phyloP scores from a whole-genome alignment of 2,888 invertebrate species.

The Ommatoiulus sabulosus region DNA sequence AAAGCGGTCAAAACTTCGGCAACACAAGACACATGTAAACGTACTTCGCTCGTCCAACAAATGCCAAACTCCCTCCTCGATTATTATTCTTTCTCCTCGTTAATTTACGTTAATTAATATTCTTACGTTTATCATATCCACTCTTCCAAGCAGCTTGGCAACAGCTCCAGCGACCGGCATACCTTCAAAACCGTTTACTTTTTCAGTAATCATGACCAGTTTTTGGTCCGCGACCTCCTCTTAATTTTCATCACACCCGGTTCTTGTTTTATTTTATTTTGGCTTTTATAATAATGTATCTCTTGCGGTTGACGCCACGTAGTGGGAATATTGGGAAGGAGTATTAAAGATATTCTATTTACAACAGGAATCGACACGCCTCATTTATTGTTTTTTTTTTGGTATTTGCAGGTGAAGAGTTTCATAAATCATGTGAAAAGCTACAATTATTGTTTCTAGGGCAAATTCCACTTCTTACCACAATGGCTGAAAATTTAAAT shows the following conservation, averaged over 20 bases:
- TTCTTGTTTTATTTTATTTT: neutral
- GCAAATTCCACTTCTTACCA: too few relatives aligned
- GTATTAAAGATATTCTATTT: conserved; percentile 48
- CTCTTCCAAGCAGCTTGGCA: neutral
- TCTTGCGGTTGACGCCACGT: conserved; percentile 41
- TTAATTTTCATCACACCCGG: neutral
- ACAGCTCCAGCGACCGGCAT: neutral
- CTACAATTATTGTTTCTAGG: too few relatives aligned
- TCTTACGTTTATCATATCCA: neutral
- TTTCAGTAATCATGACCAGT: neutral
- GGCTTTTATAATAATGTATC: conserved; percentile 45
- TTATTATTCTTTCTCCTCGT: neutral
- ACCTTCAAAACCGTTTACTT: conserved; percentile 26
- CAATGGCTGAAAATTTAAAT: too few relatives aligned
- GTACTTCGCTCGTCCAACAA: neutral
- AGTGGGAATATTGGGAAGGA: conserved; percentile 48
- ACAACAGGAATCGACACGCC: neutral
- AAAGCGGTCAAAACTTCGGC: conserved; percentile 89
- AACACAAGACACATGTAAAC: conserved; percentile 93
- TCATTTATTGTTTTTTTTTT: neutral
- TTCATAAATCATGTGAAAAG: too few relatives aligned
- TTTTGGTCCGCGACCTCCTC: neutral
- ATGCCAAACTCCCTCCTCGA: neutral
- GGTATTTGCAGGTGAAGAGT: too few relatives aligned
- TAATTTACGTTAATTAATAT: neutral